Base-by-base conservation (phyloP, 2,797 vertebrate species). In the Poliocrania exsul region DNA sequence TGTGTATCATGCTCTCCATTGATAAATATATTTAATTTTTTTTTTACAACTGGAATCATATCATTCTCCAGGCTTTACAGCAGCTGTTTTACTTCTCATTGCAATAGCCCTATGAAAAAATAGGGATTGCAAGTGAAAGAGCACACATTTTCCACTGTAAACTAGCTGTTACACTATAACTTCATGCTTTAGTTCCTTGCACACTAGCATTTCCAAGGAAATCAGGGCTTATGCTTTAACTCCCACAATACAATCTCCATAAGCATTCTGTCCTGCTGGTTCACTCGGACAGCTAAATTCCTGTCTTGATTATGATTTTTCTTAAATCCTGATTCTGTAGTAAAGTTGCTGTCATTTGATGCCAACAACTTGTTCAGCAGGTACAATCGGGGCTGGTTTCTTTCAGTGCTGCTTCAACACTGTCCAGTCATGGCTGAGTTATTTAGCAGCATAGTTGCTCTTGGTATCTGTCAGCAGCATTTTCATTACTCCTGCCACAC, bases 41-140 rank as follows among this genome's bases (percentile, higher is more conserved):
- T 77, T 86, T 92, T 91, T 78, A 74, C 81, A 90, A 42, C 28
- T 81, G 28, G 54, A 86, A 65, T 56, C 79, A 23, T 60, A 51
- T 40, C 87, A 75, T 35, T 75, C 58, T 56, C 50, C 21, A 57
- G 49, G 53, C 50, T 91, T 86, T 78, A 57, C 25, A 87, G 57
- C 81, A 95, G 81, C 81, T 92, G 79, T 66, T 95, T 72, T 44
- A 79, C 56, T 72, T 92, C 58, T 57, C 47, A 75, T 18, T 84
- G 54, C 58, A 73, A 58, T 7, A 73, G 15, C n/a, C 38, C 28
- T 61, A 16, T 33, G 7, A 38, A 64, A 80, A 84, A 71, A 49
- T 1, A 71, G n/a, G 44, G 47, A 72, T 16, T 81, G 33, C 33
- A 86, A 94, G 70, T 51, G 54, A 93, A 95, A 73, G 28, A 58